Percentiles rank a stretch among this genome's conserved stretches.
These are phyloP conservation scores for Octopus bimaculoides DNA, from an alignment of 1,140 invertebrate species.

Conservation along the genomic window DNA sequence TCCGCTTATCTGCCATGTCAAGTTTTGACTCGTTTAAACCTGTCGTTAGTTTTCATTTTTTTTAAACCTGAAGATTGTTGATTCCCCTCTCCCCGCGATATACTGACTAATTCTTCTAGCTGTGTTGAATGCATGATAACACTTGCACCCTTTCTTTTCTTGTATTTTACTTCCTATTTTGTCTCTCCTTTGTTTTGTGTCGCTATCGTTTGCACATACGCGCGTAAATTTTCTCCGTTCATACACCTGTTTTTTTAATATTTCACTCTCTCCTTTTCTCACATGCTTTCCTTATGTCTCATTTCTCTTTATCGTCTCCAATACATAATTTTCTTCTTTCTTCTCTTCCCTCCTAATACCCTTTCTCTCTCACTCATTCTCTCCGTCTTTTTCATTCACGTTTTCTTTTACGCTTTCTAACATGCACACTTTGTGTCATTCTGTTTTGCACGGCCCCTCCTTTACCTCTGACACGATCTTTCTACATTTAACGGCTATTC, in stretches of 20 bases:
- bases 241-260: neutral
- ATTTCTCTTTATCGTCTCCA: neutral
- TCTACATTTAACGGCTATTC: no score
- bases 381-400: neutral
- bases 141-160: neutral
- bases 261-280: slow-evolving; percentile 17
- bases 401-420: slow-evolving; percentile 10
- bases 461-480: no score
- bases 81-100: no score
- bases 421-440: slow-evolving; percentile 15
- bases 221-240: neutral
- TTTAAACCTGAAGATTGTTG: no score
- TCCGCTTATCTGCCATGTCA: no score
- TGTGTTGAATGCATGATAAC: no score
- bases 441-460: slow-evolving; percentile 11
- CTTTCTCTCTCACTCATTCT: neutral
- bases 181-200: slow-evolving; percentile 18
- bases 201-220: slow-evolving; percentile 7
- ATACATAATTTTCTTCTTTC: slow-evolving; percentile 6
- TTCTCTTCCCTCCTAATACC: slow-evolving; percentile 6
- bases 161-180: neutral
- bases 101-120: no score
- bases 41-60: no score
- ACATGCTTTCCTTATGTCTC: neutral
- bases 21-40: no score